phyloP scores from a whole-genome alignment of 2,797 vertebrate genomes.

The Apodemus agrarius region DNA sequence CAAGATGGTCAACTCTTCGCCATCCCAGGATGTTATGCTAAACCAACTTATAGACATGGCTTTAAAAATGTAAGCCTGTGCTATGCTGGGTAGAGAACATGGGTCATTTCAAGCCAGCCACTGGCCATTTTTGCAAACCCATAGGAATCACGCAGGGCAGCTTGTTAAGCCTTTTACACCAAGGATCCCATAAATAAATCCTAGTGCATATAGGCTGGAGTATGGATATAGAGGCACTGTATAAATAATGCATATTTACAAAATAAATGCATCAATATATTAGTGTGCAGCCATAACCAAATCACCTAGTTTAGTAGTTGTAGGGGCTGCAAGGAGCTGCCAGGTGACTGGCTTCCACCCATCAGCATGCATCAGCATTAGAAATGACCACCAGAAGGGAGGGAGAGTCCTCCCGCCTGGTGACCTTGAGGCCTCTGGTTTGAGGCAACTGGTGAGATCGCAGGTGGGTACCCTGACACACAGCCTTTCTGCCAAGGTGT shows the following conservation, averaged over 20 bases:
- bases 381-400: conserved; percentile 65
- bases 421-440: conserved; percentile 76
- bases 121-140: conserved; percentile 77
- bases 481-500: conserved; percentile 64
- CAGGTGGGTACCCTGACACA: conserved; percentile 67
- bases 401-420: conserved; percentile 57
- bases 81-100: conserved; percentile 48
- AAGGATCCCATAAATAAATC: conserved; percentile 82
- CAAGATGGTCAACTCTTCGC: conserved; percentile 24
- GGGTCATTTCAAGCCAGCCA: conserved; percentile 65
- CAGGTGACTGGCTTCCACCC: conserved; percentile 77
- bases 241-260: conserved; percentile 84
- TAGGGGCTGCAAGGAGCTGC: conserved; percentile 58
- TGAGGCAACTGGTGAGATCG: conserved; percentile 52
- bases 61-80: conserved; percentile 62
- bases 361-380: conserved; percentile 76
- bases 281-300: conserved; percentile 80
- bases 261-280: conserved; percentile 82
- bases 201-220: conserved; percentile 77
- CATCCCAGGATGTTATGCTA: conserved; percentile 39
- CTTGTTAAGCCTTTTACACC: conserved; percentile 79
- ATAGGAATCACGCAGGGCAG: conserved; percentile 69
- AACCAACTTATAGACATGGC: conserved; percentile 62
- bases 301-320: conserved; percentile 81
- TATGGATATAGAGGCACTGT: conserved; percentile 77